Percentiles rank a stretch among this genome's conserved stretches.
Conservation (phyloP, 2,113 vertebrate genomes). For the Tetrax tetrax region DNA sequence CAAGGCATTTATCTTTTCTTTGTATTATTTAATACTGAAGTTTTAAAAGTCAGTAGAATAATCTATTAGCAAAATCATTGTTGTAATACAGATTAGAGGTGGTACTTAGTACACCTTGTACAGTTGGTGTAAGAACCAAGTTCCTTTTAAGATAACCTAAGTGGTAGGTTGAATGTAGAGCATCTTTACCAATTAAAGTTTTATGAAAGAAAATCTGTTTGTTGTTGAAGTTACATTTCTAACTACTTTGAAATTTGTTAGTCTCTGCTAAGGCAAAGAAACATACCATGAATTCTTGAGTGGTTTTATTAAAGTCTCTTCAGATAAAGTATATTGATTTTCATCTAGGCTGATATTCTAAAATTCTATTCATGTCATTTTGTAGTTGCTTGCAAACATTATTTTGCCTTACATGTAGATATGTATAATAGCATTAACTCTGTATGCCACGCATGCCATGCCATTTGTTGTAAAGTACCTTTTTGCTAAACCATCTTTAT, state of each 20-base stretch:
- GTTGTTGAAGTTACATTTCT: neutral
- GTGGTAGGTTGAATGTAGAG: neutral
- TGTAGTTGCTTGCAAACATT: neutral
- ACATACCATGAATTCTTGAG: neutral
- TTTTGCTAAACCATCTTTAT: neutral
- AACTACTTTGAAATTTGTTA: neutral
- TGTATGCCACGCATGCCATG: fast-evolving
- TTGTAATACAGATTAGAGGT: neutral
- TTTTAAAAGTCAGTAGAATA: neutral
- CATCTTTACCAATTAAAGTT: neutral
- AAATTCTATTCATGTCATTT: neutral
- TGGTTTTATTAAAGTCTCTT: neutral
- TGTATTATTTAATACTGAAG: neutral
- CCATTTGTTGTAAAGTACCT: neutral
- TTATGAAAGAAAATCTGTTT: neutral
- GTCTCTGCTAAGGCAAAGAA: neutral
- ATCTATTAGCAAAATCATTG: neutral
- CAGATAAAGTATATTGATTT: neutral
- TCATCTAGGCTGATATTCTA: neutral
- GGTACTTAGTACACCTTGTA: neutral
- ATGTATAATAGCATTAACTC: neutral
- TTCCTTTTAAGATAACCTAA: neutral
- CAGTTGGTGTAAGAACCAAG: neutral
- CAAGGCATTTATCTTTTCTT: neutral
- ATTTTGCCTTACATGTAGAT: neutral